Evolutionary conservation across 2,888 invertebrate species (phyloP), one percentile per base, ranked within the genome.

Genomic region (Drosophila pseudotakahashii): DNA sequence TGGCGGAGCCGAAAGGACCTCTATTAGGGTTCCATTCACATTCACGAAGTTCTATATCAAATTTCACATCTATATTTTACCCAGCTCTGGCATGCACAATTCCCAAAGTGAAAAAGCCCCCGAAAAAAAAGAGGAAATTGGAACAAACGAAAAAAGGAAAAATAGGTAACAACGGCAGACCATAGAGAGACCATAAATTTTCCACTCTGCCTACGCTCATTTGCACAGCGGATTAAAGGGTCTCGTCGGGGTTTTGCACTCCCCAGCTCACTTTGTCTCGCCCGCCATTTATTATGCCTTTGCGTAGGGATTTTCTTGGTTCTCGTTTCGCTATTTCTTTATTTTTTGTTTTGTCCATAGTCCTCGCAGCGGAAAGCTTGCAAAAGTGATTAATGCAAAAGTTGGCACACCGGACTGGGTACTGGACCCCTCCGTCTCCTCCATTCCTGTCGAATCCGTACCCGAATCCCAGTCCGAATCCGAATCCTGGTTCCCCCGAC

Each of bases 381-480:
- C 68, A 84, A 84, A 88, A 88, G 84, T 84, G 84, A 84, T 84
- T 84, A 84, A 84, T 85, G 84, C 84, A 85, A 85, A 79, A 88
- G 82, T 80, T 77, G 78, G 64, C 34, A 37, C n/a, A 19, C 45
- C 23, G 53, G 64, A 34, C 64, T 39, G 53, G 62, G 66, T 44
- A 30, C 36, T n/a, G 44, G 30, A 19, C 34, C 10, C 64, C 58
- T n/a, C n/a, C n/a, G n/a, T n/a, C n/a, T n/a, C n/a, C n/a, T 19
- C 19, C 19, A 19, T 19, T 57, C 73, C 63, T 71, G 76, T 75
- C 76, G 78, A 63, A 73, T 70, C 50, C 10, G n/a, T 6, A 26
- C 26, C 26, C 26, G 2, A 26, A 9, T 23, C 13, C 23, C 13
- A 45, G 14, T 30, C 30, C 14, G 45, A 6, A 26, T 26, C n/a